Evolutionary conservation across 1,140 invertebrate genomes (phyloP).

Genomic region (Anoplophora glabripennis): DNA sequence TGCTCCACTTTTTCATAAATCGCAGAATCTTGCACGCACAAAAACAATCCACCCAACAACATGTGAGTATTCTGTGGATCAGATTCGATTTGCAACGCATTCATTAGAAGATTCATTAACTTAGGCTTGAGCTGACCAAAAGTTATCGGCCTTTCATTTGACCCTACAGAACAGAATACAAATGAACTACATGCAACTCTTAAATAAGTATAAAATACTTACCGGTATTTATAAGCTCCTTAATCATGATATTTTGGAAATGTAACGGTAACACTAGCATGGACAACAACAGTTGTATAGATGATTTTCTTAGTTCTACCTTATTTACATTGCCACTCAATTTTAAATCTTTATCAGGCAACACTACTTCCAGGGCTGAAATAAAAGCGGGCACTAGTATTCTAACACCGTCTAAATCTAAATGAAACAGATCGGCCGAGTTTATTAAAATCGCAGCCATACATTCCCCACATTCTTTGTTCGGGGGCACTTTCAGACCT

Average conservation of each 20-base stretch:
- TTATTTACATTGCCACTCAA: slow-evolving; percentile 63
- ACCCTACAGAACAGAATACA: slow-evolving; percentile 27
- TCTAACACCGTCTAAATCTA: slow-evolving; percentile 91
- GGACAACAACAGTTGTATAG: slow-evolving; percentile 86
- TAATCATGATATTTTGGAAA: slow-evolving; percentile 78
- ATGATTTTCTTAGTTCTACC: slow-evolving; percentile 81
- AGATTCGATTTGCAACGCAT: slow-evolving; percentile 80
- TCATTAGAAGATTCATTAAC: slow-evolving; percentile 82
- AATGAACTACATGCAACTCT: neutral
- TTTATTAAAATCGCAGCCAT: slow-evolving; percentile 78
- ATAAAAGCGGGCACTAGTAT: slow-evolving; percentile 87
- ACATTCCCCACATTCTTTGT: slow-evolving; percentile 67
- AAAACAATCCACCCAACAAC: slow-evolving; percentile 75
- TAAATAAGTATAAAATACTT: slow-evolving; percentile 9
- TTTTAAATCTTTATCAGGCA: slow-evolving; percentile 71
- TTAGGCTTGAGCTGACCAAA: slow-evolving; percentile 79
- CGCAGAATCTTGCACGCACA: slow-evolving; percentile 80
- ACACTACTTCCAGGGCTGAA: slow-evolving; percentile 74
- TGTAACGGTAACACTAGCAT: slow-evolving; percentile 87
- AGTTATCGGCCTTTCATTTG: slow-evolving; percentile 53
- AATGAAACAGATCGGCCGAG: slow-evolving; percentile 74
- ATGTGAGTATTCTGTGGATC: slow-evolving; percentile 89
- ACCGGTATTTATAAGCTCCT: slow-evolving; percentile 61
- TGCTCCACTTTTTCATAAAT: slow-evolving; percentile 71
- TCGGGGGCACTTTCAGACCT: slow-evolving; percentile 68